Evolutionary conservation across 64 coral and sea anemone species (phyloP), one percentile per base, ranked within the genome.

Genomic region (Astreopora myriophthalma): DNA sequence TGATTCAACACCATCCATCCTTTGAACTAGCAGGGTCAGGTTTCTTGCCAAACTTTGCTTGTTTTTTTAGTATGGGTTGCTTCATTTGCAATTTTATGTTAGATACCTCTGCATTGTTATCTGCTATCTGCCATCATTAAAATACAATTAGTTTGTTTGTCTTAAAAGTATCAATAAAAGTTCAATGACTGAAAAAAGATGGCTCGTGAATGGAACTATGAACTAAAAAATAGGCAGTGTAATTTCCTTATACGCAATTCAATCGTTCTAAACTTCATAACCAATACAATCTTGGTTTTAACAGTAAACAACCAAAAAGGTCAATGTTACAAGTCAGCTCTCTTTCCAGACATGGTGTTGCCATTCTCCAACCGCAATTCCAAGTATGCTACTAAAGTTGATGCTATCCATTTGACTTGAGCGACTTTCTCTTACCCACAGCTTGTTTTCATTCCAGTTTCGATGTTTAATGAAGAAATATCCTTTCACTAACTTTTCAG

Each of bases 401-500:
- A 90, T 94, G 57, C n/a, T 85, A 40, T 94, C 93, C 93, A 94
- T 94, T 77, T 33, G 52, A 52, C 79, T 76, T 84, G 78, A 78
- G 28, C 46, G 49, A 29, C 39, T 69, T 90, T 94, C 93, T 75
- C 87, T 94, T 75, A 90, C 39, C 87, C 93, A 94, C 49, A 94
- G 60, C 40, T 89, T 75, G 27, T 94, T 88, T 74, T 48, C 48
- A 58, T 75, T 83, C 85, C 92, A 94, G 48, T 88, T 60, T 80
- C 19, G 67, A 88, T 83, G 92, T 38, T 94, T 89, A 48, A 90
- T 38, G 46, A 76, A 94, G 57, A 94, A 94, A 90, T 76, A 89
- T 55, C 93, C 92, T 79, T 88, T 94, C 28, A 94, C 75, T 71
- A 71, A 8, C 34, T 93, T 88, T 63, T 88, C 39, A 62, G 23